Evolutionary conservation across 2,113 vertebrate species (phyloP).

Genomic region (Rhodinocichla rosea): DNA sequence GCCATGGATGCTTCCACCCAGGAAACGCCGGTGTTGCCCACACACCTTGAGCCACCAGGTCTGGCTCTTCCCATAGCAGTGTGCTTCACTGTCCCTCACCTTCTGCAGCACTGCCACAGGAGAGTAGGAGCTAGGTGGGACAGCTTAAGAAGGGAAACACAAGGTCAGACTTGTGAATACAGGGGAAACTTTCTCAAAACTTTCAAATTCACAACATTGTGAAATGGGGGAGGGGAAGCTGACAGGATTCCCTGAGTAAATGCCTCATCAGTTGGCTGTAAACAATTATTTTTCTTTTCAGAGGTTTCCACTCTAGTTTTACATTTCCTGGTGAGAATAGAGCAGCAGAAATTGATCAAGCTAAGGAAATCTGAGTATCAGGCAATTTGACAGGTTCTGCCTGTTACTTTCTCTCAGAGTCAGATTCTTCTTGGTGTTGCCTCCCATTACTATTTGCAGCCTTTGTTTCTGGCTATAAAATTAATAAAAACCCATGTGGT

Average conservation of each 20-base stretch:
- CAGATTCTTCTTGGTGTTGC: background rate
- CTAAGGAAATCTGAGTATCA: background rate
- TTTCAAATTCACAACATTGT: background rate
- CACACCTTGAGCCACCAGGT: background rate
- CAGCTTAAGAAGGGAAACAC: background rate
- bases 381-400: background rate
- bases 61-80: background rate
- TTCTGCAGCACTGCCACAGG: background rate
- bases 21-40: fast-evolving
- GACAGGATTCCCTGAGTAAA: background rate
- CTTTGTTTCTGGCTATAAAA: background rate
- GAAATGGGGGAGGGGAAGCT: background rate
- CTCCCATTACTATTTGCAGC: background rate
- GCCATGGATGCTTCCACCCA: fast-evolving
- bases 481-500: background rate
- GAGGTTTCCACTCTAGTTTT: background rate
- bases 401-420: background rate
- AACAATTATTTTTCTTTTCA: background rate
- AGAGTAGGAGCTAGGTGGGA: background rate
- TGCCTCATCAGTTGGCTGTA: background rate
- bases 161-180: background rate
- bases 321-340: background rate
- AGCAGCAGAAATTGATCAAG: background rate
- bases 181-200: background rate
- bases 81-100: background rate